Evolutionary conservation across 2,797 vertebrate species (phyloP).

Genomic region (Taenioides sp.): DNA sequence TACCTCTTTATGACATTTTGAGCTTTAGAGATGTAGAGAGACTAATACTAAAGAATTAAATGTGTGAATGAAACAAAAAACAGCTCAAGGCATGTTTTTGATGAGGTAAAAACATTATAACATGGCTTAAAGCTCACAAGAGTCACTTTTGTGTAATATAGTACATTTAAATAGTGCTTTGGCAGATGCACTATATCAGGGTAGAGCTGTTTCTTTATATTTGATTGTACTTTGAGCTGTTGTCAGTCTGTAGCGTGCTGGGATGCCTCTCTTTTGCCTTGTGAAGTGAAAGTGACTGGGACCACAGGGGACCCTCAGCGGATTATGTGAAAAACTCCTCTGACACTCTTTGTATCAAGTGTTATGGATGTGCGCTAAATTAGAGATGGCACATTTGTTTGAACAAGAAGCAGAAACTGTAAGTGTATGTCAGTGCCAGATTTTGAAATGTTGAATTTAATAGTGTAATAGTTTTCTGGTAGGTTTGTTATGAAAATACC

Average conservation of each 20-base stretch:
- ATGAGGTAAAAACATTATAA: no score
- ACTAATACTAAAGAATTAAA: no score
- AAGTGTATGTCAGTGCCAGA: conserved; percentile 2
- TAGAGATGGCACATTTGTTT: conserved; percentile 19
- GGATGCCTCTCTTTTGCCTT: conserved; percentile 37
- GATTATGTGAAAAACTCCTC: conserved; percentile 17
- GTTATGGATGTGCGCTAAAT: conserved; percentile 26
- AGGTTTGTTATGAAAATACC: background rate
- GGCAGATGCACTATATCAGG: conserved; percentile 15
- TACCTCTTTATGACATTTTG: no score
- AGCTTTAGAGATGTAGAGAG: no score
- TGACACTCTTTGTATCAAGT: conserved; percentile 21
- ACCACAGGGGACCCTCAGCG: conserved; percentile 21
- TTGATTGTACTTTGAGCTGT: conserved; percentile 26
- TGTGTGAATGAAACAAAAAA: no score
- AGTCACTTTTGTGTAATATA: no score
- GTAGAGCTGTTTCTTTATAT: background rate
- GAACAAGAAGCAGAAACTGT: conserved; percentile 24
- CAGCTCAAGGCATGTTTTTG: no score
- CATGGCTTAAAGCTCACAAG: no score
- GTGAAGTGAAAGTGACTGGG: conserved; percentile 21
- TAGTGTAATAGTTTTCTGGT: background rate
- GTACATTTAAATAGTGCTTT: conserved; percentile 35
- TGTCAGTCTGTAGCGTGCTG: conserved; percentile 44
- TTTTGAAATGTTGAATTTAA: background rate